Evolutionary conservation across 1,140 invertebrate species (phyloP), one percentile per base, ranked within the genome.

Genomic region (Schlechtendalia chinensis): DNA sequence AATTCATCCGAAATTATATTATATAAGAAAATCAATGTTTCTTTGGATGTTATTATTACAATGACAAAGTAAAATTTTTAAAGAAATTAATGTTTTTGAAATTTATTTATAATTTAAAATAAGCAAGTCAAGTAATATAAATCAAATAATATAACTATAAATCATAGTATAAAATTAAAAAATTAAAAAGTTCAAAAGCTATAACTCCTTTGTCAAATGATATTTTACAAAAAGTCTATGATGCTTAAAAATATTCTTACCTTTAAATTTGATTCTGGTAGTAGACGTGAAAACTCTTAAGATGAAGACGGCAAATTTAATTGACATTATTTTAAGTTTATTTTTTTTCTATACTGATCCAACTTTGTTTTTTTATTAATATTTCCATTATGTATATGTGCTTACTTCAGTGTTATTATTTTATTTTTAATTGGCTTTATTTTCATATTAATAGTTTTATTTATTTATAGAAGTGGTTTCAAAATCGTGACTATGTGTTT

Each of bases 401-500:
- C n/a, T n/a, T n/a, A 8, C 61, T 32, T n/a, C 6, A 63, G 1
- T 32, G 10, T 63, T 65, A 22, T 5, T 22, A 45, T 39, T 17
- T 63, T 32, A 8, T 32, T 65, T 14, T 22, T 14, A 22, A 59
- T 69, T 71, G 19, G n/a, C 5, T 27, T 11, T 4, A 53, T 19
- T 27, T 19, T 16, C 17, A 27, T 10, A 71, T 50, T 29, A 0
- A 14, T 12, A 53, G 17, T 53, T 29, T 53, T 19, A 29, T 54
- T 72, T 5, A n/a, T 29, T 72, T 72, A 14, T 85, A 93, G 90
- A 90, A 89, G 84, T 87, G 95, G 82, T 95, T 95, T 86, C 89
- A 91, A 4, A 95, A 96, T 85, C 89, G 94, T 47, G 94, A 96
- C 85, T 96, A 96, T 84, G 92, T 95, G 0, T 96, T 93, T 85